Conservation (phyloP, 2,888 invertebrate species). For the Nipponacmea schrenckii region DNA sequence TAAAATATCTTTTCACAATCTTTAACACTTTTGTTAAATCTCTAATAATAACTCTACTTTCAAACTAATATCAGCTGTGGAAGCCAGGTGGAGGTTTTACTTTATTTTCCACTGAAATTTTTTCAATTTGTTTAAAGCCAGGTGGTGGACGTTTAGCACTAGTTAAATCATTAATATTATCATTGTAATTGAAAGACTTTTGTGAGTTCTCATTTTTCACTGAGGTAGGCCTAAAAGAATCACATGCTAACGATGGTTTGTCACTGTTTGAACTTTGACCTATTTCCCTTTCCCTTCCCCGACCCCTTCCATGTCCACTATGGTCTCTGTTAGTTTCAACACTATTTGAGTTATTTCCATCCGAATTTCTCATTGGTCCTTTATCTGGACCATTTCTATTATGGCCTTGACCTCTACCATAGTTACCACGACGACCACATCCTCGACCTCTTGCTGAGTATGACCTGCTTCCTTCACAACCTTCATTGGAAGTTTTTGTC, state of each 20-base stretch:
- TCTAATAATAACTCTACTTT: no score
- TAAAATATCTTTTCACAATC: no score
- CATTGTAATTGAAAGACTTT: no score
- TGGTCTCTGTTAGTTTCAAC: background rate
- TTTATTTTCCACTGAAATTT: background rate
- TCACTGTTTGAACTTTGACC: background rate
- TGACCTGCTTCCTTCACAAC: background rate
- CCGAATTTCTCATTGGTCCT: background rate
- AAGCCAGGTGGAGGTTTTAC: background rate
- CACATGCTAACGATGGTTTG: no score
- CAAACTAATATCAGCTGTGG: background rate
- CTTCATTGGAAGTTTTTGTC: background rate
- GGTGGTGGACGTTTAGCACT: no score
- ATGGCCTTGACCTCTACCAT: background rate
- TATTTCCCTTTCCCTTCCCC: background rate
- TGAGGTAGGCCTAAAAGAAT: no score
- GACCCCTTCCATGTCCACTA: background rate
- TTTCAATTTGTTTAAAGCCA: no score
- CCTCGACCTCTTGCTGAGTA: slow-evolving; percentile 6
- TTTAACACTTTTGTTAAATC: no score
- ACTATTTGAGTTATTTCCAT: background rate
- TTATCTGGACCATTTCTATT: background rate
- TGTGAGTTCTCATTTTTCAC: no score
- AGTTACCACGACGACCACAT: background rate
- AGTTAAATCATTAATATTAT: no score